A percentile compares a stretch with the other conserved stretches of the same genome.
phyloP scores from a whole-genome alignment of 2,888 invertebrate genomes.

The Andrena hattorfiana region DNA sequence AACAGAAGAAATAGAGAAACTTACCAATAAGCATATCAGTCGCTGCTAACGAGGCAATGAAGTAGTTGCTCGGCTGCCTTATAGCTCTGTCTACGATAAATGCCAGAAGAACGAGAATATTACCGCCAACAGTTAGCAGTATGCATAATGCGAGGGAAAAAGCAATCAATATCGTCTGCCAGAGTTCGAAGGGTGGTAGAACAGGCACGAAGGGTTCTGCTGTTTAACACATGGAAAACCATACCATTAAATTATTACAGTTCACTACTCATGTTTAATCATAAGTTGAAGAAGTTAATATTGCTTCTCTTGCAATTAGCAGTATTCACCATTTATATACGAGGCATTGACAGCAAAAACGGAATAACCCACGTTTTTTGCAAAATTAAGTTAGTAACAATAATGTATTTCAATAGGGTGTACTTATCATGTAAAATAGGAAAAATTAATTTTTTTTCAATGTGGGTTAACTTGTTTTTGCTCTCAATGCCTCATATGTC shows the following conservation, averaged over 20 bases:
- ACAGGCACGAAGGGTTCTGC: constrained; percentile 65
- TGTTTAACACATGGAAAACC: constrained; percentile 44
- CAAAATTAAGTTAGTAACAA: no score
- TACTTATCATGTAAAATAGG: no score
- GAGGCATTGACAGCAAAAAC: no score
- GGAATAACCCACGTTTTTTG: no score
- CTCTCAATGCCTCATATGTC: no score
- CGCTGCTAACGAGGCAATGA: constrained; percentile 98
- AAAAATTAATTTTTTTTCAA: no score
- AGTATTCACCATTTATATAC: no score
- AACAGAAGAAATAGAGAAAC: constrained; percentile 56
- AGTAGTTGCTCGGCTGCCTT: constrained; percentile 99
- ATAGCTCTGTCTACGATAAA: constrained; percentile 97
- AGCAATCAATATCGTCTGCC: constrained; percentile 96
- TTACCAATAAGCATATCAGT: constrained; percentile 98
- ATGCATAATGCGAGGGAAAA: constrained; percentile 95
- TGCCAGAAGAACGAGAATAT: constrained; percentile 96
- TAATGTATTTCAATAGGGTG: no score
- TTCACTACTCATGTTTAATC: neutral
- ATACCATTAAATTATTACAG: constrained; percentile 17
- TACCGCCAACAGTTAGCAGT: constrained; percentile 96
- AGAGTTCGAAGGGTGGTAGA: constrained; percentile 93
- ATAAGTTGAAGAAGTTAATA: neutral
- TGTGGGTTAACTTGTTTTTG: no score
- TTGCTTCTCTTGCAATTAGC: no score